phyloP scores from a whole-genome alignment of 2,888 invertebrate species.

The Dilophus febrilis region DNA sequence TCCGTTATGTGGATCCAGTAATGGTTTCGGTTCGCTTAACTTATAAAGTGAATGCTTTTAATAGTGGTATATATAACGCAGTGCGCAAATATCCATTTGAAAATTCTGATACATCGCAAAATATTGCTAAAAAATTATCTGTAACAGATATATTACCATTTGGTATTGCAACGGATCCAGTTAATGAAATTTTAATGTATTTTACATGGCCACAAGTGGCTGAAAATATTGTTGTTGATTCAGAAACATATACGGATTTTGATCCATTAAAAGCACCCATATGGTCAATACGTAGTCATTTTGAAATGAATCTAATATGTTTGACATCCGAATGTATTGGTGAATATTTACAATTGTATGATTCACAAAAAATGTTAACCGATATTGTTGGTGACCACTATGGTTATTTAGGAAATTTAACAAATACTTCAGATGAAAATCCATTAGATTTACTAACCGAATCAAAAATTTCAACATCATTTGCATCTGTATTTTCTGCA shows the following conservation, averaged over 20 bases:
- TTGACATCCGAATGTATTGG: slow-evolving; percentile 58
- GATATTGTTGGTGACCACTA: slow-evolving; percentile 23
- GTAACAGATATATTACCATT: slow-evolving; percentile 64
- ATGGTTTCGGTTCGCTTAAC: slow-evolving; percentile 50
- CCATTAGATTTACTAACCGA: slow-evolving; percentile 58
- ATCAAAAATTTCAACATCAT: slow-evolving; percentile 46
- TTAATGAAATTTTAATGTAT: slow-evolving; percentile 57
- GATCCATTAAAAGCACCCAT: slow-evolving; percentile 62
- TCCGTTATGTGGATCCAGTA: slow-evolving; percentile 37
- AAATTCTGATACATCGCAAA: slow-evolving; percentile 28
- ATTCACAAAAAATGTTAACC: slow-evolving; percentile 13
- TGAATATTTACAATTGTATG: slow-evolving; percentile 33
- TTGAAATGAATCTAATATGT: slow-evolving; percentile 52
- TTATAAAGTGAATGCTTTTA: slow-evolving; percentile 35
- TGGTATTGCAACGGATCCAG: slow-evolving; percentile 68
- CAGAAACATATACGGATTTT: slow-evolving; percentile 72
- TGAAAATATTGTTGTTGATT: slow-evolving; percentile 76
- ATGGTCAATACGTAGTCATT: slow-evolving; percentile 55
- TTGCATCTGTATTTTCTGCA: slow-evolving; percentile 35
- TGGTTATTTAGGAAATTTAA: slow-evolving; percentile 32
- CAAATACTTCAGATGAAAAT: slow-evolving; percentile 34
- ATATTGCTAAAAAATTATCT: slow-evolving; percentile 52
- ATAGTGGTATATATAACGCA: slow-evolving; percentile 18
- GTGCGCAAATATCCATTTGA: slow-evolving; percentile 14
- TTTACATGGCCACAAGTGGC: slow-evolving; percentile 76